A percentile compares a stretch with the other conserved stretches of the same genome.
phyloP scores from a whole-genome alignment of 2,797 vertebrate species.

The Enteromius paludinosus region DNA sequence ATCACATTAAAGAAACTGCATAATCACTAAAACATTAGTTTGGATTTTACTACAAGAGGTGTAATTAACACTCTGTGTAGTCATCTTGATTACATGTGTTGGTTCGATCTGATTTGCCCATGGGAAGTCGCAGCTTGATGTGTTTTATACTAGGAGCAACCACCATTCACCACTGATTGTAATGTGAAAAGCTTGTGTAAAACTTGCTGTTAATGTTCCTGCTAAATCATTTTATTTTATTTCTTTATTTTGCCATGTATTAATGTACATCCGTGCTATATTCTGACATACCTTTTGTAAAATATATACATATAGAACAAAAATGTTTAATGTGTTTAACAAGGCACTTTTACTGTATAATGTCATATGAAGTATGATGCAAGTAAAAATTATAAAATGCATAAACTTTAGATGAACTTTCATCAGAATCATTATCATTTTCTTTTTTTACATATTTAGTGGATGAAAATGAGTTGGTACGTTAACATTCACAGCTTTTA shows the following conservation, averaged over 20 bases:
- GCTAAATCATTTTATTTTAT: not conserved
- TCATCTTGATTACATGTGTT: constrained; percentile 57
- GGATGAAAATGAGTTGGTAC: not conserved
- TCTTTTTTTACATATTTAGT: not conserved
- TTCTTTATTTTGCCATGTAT: not conserved
- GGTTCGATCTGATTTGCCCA: constrained; percentile 57
- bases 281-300: not conserved
- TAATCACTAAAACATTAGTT: constrained; percentile 43
- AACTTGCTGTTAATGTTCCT: not conserved
- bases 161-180: constrained; percentile 23
- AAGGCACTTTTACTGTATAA: not conserved
- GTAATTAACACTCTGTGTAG: constrained; percentile 57
- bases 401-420: constrained; percentile 4
- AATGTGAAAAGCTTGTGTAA: constrained; percentile 40
- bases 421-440: too few species aligned
- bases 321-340: not conserved
- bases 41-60: constrained; percentile 46
- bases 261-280: not conserved
- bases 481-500: constrained; percentile 4
- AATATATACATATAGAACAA: not conserved
- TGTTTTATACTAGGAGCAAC: constrained; percentile 41
- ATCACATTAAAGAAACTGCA: constrained; percentile 43
- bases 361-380: not conserved
- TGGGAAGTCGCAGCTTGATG: constrained; percentile 52
- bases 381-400: not conserved